phyloP scores from a whole-genome alignment of 1,140 invertebrate genomes.

The Lasioglossum baleicum region DNA sequence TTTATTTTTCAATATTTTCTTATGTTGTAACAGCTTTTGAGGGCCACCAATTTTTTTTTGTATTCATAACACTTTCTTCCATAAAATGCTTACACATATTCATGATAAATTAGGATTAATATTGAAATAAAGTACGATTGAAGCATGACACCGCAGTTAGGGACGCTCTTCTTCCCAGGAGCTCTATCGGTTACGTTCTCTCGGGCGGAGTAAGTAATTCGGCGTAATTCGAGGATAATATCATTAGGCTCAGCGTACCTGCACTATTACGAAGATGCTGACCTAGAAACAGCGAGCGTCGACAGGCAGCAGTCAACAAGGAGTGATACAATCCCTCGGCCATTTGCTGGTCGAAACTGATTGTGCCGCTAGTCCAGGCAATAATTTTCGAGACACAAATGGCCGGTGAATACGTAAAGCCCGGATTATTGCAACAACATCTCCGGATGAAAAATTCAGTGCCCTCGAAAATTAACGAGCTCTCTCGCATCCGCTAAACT shows the following conservation, averaged over 20 bases:
- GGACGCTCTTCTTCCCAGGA: no score
- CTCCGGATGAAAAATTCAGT: not conserved
- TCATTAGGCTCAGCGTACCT: not conserved
- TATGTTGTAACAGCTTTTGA: no score
- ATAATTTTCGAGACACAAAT: conserved; percentile 12
- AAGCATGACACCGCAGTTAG: no score
- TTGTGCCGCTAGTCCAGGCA: conserved; percentile 8
- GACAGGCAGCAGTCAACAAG: conserved; percentile 42
- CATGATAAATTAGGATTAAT: no score
- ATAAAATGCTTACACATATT: no score
- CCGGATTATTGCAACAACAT: conserved; percentile 3
- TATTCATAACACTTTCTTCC: no score
- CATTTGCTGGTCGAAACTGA: conserved; percentile 36
- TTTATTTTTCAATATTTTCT: no score
- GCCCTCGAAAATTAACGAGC: not conserved
- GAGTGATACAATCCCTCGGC: conserved; percentile 34
- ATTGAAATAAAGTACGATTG: no score
- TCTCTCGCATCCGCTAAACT: no score
- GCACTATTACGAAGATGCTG: conserved; percentile 19
- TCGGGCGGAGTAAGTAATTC: not conserved
- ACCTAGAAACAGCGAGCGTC: conserved; percentile 31
- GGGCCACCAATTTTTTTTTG: no score
- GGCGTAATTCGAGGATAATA: conserved; percentile 18
- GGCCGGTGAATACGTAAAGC: not conserved
- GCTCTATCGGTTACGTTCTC: not conserved